These are phyloP conservation scores for Acleris emargana DNA, from an alignment of 2,888 invertebrate species.

Conservation along the genomic window DNA sequence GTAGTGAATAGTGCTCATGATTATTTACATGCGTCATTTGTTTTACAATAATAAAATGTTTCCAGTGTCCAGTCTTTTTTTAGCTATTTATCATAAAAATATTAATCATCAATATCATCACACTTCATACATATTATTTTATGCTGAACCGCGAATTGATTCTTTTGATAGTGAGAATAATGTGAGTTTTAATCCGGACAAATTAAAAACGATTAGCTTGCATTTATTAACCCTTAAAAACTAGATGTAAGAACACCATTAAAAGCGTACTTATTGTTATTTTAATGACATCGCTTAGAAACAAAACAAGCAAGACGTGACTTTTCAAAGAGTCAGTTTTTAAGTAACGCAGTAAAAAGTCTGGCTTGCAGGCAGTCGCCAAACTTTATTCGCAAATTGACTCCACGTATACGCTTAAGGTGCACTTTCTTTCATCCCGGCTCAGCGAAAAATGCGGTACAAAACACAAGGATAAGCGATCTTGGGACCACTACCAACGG, in stretches of 20 bases:
- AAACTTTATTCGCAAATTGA: slow-evolving; percentile 82
- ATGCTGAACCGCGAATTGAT: too few relatives aligned
- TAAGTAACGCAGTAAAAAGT: slow-evolving; percentile 45
- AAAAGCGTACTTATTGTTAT: slow-evolving; percentile 15
- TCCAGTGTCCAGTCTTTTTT: too few relatives aligned
- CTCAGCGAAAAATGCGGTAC: slow-evolving; percentile 57
- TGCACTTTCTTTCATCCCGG: slow-evolving; percentile 80
- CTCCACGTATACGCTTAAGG: slow-evolving; percentile 81
- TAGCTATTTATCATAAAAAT: too few relatives aligned
- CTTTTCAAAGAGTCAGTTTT: slow-evolving; percentile 35
- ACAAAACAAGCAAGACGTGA: slow-evolving; percentile 32
- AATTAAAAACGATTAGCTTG: background rate
- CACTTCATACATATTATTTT: too few relatives aligned
- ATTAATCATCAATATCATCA: too few relatives aligned
- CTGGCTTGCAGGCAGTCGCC: slow-evolving; percentile 64
- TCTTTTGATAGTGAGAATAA: too few relatives aligned
- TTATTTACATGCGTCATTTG: too few relatives aligned
- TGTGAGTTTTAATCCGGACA: too few relatives aligned
- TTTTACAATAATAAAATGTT: too few relatives aligned
- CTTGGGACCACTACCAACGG: background rate
- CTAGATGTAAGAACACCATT: slow-evolving; percentile 16
- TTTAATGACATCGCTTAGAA: slow-evolving; percentile 34
- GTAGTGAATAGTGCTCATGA: too few relatives aligned
- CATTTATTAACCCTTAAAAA: slow-evolving; percentile 1
- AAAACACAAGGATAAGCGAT: slow-evolving; percentile 37